Conservation (phyloP, 2,797 vertebrate genomes). For the Linurgus olivaceus region DNA sequence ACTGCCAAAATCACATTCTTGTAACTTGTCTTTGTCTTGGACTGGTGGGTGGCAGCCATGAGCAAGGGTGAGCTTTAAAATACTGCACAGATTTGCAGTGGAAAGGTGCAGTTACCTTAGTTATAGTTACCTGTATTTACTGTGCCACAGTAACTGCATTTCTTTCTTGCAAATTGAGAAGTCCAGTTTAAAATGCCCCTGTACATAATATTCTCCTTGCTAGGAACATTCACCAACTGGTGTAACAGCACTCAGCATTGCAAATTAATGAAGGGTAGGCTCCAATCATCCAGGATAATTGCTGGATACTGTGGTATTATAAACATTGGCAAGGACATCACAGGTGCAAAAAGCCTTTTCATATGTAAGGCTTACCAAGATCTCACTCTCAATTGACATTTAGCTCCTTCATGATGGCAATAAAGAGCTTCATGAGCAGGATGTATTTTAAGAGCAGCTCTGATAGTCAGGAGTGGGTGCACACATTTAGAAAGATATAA, state of each 20-base stretch:
- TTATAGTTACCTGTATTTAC: not conserved
- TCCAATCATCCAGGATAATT: not conserved
- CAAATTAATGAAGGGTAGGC: not conserved
- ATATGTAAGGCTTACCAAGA: not conserved
- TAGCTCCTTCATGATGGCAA: not conserved
- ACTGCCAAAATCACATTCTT: not conserved
- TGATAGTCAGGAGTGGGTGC: not conserved
- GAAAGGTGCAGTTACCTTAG: not conserved
- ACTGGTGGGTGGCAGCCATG: not conserved
- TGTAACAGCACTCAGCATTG: not conserved
- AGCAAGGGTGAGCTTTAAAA: not conserved
- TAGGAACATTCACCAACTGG: not conserved
- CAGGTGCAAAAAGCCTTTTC: not conserved
- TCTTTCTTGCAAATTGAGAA: not conserved
- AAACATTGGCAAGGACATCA: constrained; percentile 9
- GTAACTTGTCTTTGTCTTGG: not conserved
- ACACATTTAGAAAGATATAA: not conserved
- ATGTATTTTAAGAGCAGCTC: not conserved
- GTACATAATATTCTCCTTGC: not conserved
- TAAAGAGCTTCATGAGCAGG: not conserved
- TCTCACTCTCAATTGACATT: constrained; percentile 3
- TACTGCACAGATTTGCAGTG: not conserved
- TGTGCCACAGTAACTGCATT: not conserved
- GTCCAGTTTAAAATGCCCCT: not conserved
- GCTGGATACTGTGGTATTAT: not conserved